Conservation (phyloP, 2,113 vertebrate species). For the Bothrops jararaca region DNA sequence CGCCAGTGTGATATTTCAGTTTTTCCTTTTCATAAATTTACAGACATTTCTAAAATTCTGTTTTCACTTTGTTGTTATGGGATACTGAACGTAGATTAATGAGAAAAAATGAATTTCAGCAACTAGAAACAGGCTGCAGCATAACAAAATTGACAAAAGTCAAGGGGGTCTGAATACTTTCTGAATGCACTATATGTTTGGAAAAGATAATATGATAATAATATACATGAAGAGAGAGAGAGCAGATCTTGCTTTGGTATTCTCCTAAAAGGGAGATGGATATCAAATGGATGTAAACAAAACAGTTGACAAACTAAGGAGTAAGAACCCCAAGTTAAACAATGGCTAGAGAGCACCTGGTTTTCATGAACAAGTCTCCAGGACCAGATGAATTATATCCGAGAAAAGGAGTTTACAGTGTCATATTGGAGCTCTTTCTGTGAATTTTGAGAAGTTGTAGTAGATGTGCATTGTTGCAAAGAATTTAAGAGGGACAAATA, state of each 20-base stretch:
- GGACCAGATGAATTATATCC: not conserved
- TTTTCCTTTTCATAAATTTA: no score
- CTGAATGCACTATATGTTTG: not conserved
- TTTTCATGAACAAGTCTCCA: no score
- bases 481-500: not conserved
- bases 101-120: no score
- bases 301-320: not conserved
- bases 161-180: no score
- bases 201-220: not conserved
- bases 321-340: not conserved
- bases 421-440: not conserved
- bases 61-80: no score
- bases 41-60: no score
- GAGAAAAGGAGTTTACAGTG: not conserved
- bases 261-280: not conserved
- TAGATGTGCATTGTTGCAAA: not conserved
- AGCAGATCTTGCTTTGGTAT: not conserved
- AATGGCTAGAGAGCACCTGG: not conserved
- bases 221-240: not conserved
- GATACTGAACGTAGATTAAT: no score
- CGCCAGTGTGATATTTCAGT: no score
- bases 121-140: no score
- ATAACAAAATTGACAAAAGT: no score
- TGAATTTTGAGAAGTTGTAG: not conserved
- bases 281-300: not conserved